Percentiles rank a stretch among this genome's conserved stretches.
Evolutionary conservation across 1,140 invertebrate species (phyloP).

Genomic region (Ericerus pela): DNA sequence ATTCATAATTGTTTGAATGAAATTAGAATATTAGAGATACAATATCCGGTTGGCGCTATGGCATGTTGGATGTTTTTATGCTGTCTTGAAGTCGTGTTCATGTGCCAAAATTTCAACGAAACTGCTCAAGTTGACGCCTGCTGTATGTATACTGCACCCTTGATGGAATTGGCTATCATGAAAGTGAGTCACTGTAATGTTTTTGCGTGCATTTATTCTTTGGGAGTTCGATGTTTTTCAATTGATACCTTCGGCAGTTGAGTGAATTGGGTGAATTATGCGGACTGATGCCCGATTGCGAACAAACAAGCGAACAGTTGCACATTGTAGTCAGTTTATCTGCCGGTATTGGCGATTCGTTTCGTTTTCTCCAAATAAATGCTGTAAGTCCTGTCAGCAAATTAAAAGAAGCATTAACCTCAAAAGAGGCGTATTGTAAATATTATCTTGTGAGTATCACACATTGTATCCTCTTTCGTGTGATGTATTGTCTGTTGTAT

Average conservation of each 20-base stretch:
- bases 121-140: constrained; percentile 56
- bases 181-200: constrained; percentile 44
- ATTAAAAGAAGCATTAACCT: constrained; percentile 78
- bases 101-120: constrained; percentile 49
- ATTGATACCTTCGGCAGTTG: constrained; percentile 39
- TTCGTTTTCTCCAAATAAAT: constrained; percentile 30
- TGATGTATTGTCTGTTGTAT: not conserved
- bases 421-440: constrained; percentile 73
- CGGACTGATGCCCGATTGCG: constrained; percentile 74
- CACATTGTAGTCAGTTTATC: constrained; percentile 79
- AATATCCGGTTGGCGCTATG: constrained; percentile 61
- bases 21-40: constrained; percentile 58
- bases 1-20: constrained; percentile 75
- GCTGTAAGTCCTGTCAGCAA: constrained; percentile 61
- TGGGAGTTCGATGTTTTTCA: not conserved
- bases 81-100: constrained; percentile 71
- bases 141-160: constrained; percentile 71
- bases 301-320: constrained; percentile 69
- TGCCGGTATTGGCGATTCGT: constrained; percentile 67
- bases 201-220: not conserved
- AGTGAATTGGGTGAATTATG: constrained; percentile 74
- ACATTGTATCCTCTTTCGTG: not conserved
- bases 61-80: constrained; percentile 88
- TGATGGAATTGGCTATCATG: constrained; percentile 83
- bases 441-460: constrained; percentile 55